Base-by-base conservation (phyloP, 2,888 invertebrate genomes). In the Miltochrista miniata region DNA sequence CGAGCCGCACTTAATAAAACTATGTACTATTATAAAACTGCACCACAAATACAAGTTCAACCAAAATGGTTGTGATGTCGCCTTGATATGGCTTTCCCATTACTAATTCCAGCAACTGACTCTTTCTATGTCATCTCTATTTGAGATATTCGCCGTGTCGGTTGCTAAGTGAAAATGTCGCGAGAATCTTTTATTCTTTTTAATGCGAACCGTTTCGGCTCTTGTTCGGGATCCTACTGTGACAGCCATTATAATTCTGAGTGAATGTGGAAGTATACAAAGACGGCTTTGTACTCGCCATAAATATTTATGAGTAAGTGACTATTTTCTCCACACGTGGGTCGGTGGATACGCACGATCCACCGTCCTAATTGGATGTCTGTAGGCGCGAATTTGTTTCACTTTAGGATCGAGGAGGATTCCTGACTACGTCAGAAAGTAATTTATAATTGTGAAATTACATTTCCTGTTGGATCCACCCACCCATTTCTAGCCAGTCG, bases 241-340 rank as follows among this genome's bases (percentile, higher is more conserved):
- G 87, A 87, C 89, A 88, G 85, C 85, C 85, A 90, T 90, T 90
- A 88, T 87, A 88, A 89, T 90, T 90, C 87, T 72, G 70, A 78
- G 79, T 85, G 87, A 88, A 90, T 90, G 83, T 87, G 83, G 83
- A 86, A 85, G 83, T 83, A 66, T 81, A 89, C 86, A 90, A 89
- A 88, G 85, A 81, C 74, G 79, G 83, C 83, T 83, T 90, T 90
- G 89, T 90, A 74, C 76, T 67, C 71, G 73, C 77, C 70, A 89
- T 91, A 86, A 90, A 90, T 91, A 90, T 91, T 87, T 88, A 91
- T 91, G 85, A 89, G 85, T 76, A 81, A 86, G 82, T 85, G 83
- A 72, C 82, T 87, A 85, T 90, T 90, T 88, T 88, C 83, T 74
- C 82, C 75, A 85, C 85, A 85, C 83, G 85, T 87, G 88, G 85